phyloP scores from a whole-genome alignment of 2,888 invertebrate genomes.

The Hydroisotoma schaefferi region DNA sequence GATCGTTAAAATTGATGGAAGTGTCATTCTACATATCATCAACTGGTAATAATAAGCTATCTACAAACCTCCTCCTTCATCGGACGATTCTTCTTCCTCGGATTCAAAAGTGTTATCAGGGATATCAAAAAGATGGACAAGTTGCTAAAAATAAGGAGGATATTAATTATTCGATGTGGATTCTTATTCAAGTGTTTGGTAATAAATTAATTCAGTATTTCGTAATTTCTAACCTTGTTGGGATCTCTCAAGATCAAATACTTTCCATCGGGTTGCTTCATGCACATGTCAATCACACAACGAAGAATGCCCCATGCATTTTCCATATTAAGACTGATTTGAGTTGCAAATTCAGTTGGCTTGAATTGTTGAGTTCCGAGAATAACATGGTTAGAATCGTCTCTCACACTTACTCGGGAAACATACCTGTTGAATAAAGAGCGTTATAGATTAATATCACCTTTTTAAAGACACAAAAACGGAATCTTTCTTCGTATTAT shows the following conservation, averaged over 20 bases:
- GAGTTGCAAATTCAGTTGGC: constrained; percentile 96
- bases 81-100: constrained; percentile 86
- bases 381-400: constrained; percentile 93
- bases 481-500: neutral
- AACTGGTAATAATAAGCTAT: constrained; percentile 1
- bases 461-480: neutral
- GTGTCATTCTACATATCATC: neutral
- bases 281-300: constrained; percentile 93
- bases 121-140: constrained; percentile 95
- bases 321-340: constrained; percentile 98
- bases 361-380: constrained; percentile 97
- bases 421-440: constrained; percentile 66
- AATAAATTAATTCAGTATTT: neutral
- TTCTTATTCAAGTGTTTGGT: neutral
- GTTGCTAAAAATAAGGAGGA: constrained; percentile 60
- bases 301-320: constrained; percentile 98
- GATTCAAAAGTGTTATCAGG: constrained; percentile 98
- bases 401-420: constrained; percentile 87
- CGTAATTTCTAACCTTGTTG: constrained; percentile 65
- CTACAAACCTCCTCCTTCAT: constrained; percentile 61
- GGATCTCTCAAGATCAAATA: constrained; percentile 99
- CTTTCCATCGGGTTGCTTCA: constrained; percentile 91
- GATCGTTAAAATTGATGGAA: too few relatives aligned
- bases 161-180: too few relatives aligned
- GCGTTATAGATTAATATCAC: too few relatives aligned